Evolutionary conservation across 2,113 vertebrate genomes (phyloP), one percentile per base, ranked within the genome.

Genomic region (Corvus hawaiiensis): DNA sequence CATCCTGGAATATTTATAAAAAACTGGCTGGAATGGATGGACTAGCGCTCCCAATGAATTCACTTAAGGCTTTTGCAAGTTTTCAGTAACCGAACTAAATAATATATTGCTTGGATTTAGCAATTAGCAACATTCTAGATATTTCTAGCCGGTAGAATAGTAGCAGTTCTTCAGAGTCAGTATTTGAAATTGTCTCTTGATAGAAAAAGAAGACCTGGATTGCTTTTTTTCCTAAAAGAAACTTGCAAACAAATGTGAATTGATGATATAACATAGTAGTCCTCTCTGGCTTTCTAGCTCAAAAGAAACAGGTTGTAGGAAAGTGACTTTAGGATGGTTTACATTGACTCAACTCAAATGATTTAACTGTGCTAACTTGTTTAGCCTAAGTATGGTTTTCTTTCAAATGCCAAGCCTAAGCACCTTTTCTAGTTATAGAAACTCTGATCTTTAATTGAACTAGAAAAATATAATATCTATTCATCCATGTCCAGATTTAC

Each of bases 161-260:
- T 9, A 61, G 5, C 27, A 69, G 9, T 39, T 19, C 28, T 58
- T 87, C 69, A 74, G 13, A 56, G 56, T 44, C 30, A 37, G 22
- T 48, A 49, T 58, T 56, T 81, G 24, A 77, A 84, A 68, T 17
- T 30, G 3, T 37, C 27, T 48, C 11, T 27, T 61, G 18, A 16
- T 21, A 37, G 44, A n/a, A 48, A 73, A 81, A 55, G 46, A 58
- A 24, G 0, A 0, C 0, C 10, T 15, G 6, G 3, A 9, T 37
- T 68, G 43, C 46, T 51, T 58, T 86, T 84, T 76, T 84, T 56
- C 18, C 17, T 9, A 13, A 79, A 63, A 62, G 5, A 75, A 72
- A 49, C 8, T 52, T 79, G 24, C 13, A 39, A 84, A 16, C 5
- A 64, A 66, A 35, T 9, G 11, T 30, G 35, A 61, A 13, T 43